Evolutionary conservation across 2,888 invertebrate species (phyloP), one percentile per base, ranked within the genome.

Genomic region (Byasa hedistus): DNA sequence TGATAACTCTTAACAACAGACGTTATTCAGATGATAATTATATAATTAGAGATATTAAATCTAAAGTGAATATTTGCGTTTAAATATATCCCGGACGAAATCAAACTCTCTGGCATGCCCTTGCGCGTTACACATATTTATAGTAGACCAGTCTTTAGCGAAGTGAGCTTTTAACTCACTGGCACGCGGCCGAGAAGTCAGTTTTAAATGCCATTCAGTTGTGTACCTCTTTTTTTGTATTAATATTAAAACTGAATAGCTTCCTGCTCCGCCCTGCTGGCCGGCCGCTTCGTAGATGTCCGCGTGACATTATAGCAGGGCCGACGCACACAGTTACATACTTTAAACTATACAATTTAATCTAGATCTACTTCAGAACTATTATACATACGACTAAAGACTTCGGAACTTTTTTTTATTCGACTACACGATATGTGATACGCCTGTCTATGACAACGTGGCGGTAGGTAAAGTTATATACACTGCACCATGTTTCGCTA

Each of bases 261-360:
- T 89, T 88, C 89, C 89, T 86, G 82, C 82, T 88, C 81, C 84
- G 76, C 85, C 84, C 79, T 75, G 69, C 71, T 66, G 72, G 83
- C 84, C 75, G 69, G 70, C 22, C 15, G 23, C 71, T 69, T 71
- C 71, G 71, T 70, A 71, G 69, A 70, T 71, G 70, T 75, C 64
- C 61, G 68, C 63, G 55, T 65, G 69, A 32, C 24, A 61, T 61
- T 65, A 65, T 55, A 70, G 17, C 71, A 79, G 78, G 79, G 48
- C 63, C 39, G 75, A 60, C 70, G 59, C 48, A 23, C 36, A 32
- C 36, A 32, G 51, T 57, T 48, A 61, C 23, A 21, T 27, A 32
- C 27, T 57, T 44, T 21, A 39, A 51, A 60, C 17, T 48, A 60
- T 60, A 19, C 48, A 51, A 27, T 60, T 10, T 24, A 48, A 27